Evolutionary conservation across 2,888 invertebrate species (phyloP), one percentile per base, ranked within the genome.

Genomic region (Leptinotarsa rubiginosa): DNA sequence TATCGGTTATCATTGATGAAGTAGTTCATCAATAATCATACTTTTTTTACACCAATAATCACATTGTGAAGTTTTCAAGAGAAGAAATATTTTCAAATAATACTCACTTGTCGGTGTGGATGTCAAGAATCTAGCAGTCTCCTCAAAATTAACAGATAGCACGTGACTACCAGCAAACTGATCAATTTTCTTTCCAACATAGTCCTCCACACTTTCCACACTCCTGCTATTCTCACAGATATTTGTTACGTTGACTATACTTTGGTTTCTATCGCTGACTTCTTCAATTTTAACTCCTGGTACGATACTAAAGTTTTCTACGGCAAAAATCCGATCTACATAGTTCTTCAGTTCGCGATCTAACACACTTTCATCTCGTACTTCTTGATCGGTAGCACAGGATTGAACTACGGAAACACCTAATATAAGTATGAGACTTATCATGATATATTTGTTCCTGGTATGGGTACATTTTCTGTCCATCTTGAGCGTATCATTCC

Each of bases 101-200:
- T 16, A 50, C 68, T 54, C 4, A 68, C 68, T 54, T 68, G 68
- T 22, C 18, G 69, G 69, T 13, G 69, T 47, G 5, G 78, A 78
- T 25, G 72, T 88, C 75, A 92, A 89, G 64, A 92, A 88, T 77
- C 92, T 89, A 0, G 92, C 93, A 15, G 92, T 91, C 84, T 92
- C 91, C 0, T 93, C 92, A 67, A 94, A 83, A 82, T 92, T 92
- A 12, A 95, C 91, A 47, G 92, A 91, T 41, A 94, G 83, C 64
- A 90, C 90, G 86, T 92, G 93, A 70, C 89, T 90, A 69, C 90
- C 89, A 3, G 91, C 88, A 83, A 91, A 92, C 80, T 90, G 88
- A 79, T 91, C 90, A 54, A 93, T 86, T 83, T 91, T 91, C 78
- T 90, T 90, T 74, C 90, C 86, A 76, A 92, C 84, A 83, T 92